Conservation (phyloP, 1,140 invertebrate species). For the Dreissena polymorpha region DNA sequence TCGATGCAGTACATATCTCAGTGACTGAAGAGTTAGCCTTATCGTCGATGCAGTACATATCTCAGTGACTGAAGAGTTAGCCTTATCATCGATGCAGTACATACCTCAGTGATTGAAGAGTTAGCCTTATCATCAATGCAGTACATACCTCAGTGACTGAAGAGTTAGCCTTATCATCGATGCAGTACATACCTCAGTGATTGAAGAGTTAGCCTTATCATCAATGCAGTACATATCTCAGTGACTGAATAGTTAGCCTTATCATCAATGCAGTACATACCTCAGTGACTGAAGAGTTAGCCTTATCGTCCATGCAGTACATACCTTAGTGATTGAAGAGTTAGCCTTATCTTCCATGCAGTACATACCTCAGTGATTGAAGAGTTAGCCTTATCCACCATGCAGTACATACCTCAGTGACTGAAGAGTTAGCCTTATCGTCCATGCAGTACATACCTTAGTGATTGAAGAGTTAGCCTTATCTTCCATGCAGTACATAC, state of each 20-base stretch:
- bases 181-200: slow-evolving; percentile 89
- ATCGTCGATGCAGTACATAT: slow-evolving; percentile 91
- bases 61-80: slow-evolving; percentile 88
- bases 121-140: slow-evolving; percentile 91
- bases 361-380: slow-evolving; percentile 89
- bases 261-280: slow-evolving; percentile 91
- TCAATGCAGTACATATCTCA: slow-evolving; percentile 91
- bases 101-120: slow-evolving; percentile 87
- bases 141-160: slow-evolving; percentile 89
- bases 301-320: slow-evolving; percentile 91
- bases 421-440: slow-evolving; percentile 86
- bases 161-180: slow-evolving; percentile 89
- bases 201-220: slow-evolving; percentile 86
- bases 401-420: slow-evolving; percentile 89
- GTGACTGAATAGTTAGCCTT: slow-evolving; percentile 86
- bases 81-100: slow-evolving; percentile 91
- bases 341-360: slow-evolving; percentile 91
- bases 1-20: slow-evolving; percentile 91
- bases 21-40: slow-evolving; percentile 86
- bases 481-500: slow-evolving; percentile 91
- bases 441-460: slow-evolving; percentile 91
- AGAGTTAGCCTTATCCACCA: slow-evolving; percentile 89
- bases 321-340: slow-evolving; percentile 87
- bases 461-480: slow-evolving; percentile 86
- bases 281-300: slow-evolving; percentile 88